Conservation (phyloP, 2,888 invertebrate species). For the Rotaria macrura region DNA sequence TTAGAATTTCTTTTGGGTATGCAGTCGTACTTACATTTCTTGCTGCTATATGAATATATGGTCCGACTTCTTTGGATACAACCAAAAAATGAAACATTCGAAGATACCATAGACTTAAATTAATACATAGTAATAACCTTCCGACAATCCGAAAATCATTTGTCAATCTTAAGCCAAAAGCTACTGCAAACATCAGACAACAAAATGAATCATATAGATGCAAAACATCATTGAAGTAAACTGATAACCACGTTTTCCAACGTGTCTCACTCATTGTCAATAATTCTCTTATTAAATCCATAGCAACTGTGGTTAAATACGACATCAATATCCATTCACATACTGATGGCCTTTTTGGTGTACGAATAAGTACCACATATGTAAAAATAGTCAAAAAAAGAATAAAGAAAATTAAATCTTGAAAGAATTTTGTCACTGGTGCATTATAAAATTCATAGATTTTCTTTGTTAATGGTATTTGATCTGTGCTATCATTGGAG, state of each 20-base stretch:
- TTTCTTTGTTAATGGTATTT: background rate
- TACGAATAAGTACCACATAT: conserved; percentile 76
- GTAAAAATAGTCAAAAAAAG: conserved; percentile 68
- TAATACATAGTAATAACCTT: conserved; percentile 79
- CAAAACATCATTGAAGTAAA: background rate
- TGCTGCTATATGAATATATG: conserved; percentile 96
- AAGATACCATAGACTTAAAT: conserved; percentile 66
- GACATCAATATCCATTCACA: conserved; percentile 81
- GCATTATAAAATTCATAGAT: conserved; percentile 96
- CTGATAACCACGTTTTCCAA: background rate
- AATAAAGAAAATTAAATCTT: conserved; percentile 67
- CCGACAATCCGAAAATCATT: conserved; percentile 51
- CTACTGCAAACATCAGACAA: background rate
- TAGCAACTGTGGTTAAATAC: conserved; percentile 57
- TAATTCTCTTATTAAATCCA: background rate
- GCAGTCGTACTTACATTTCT: conserved; percentile 96
- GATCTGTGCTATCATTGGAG: background rate
- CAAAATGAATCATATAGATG: conserved; percentile 1
- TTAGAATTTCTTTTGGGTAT: too few relatives aligned
- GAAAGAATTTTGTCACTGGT: conserved; percentile 96
- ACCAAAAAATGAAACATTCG: conserved; percentile 32
- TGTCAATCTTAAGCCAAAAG: background rate
- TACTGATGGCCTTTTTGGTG: conserved; percentile 67
- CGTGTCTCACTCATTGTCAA: background rate
- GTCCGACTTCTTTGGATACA: conserved; percentile 61